Evolutionary conservation across 2,888 invertebrate species (phyloP), one percentile per base, ranked within the genome.

Genomic region (Horisme vitalbata): DNA sequence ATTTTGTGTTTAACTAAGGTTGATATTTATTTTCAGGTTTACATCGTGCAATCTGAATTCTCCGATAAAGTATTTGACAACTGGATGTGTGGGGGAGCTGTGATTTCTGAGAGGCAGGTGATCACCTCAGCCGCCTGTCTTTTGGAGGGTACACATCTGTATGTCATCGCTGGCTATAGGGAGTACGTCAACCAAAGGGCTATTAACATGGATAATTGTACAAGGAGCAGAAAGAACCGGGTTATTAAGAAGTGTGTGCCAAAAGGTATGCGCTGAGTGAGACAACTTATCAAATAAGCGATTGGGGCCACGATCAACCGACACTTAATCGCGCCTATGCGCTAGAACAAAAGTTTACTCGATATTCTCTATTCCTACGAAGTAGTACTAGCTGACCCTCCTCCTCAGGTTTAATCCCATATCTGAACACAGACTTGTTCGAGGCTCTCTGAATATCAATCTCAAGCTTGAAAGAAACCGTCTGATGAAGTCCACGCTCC

Each of bases 101-200:
- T 52, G 2, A 45, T 52, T 2, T 35, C 37, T 0, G 5, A 5
- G 3, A 28, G 41, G 26, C 38, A 38, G 4, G 35, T 52, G 4
- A 3, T 52, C 3, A 65, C 65, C 0, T 55, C 68, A 4, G 62
- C 63, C 2, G 46, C 59, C 0, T 68, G 68, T 11, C 21, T 68
- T 0, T 14, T 38, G 0, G 63, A 68, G 9, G 51, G 58, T 0
- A 28, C 24, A 3, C 36, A 53, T 11, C 35, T 61, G 3, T 68
- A 65, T 30, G 68, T 54, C 4, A 59, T 68, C n/a, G 59, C 57
- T 11, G 68, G 68, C 8, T 68, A 68, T 33, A 55, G 27, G 5
- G 58, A 48, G 8, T 64, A 58, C 24, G 57, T 66, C 0, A 46
- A 26, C n/a, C 13, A 46, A 5, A 28, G 47, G 9, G 32, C 49